Evolutionary conservation across 2,113 vertebrate genomes (phyloP).

Genomic region (Myrmecobius fasciatus): DNA sequence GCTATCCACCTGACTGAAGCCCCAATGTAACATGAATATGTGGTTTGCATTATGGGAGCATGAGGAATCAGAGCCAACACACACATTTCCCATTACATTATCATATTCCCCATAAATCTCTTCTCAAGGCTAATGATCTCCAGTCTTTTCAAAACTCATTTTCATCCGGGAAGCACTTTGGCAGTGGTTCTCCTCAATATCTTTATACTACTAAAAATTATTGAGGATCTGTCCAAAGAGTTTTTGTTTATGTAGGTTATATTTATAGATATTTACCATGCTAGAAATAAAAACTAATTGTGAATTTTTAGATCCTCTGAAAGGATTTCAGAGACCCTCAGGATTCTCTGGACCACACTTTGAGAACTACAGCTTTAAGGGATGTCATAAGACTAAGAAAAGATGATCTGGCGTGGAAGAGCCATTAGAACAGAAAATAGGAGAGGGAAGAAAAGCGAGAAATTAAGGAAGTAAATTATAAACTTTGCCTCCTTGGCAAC

Average conservation of each 20-base stretch:
- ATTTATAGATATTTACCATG: too few relatives aligned
- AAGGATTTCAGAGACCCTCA: too few relatives aligned
- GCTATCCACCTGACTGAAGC: background rate
- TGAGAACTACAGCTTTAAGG: too few relatives aligned
- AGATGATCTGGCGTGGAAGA: too few relatives aligned
- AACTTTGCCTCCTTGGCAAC: background rate
- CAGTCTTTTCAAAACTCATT: background rate
- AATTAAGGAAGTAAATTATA: background rate
- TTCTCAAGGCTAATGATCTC: background rate
- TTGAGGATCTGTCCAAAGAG: too few relatives aligned
- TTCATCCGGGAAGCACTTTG: background rate
- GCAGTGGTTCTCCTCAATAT: too few relatives aligned
- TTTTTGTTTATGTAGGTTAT: too few relatives aligned
- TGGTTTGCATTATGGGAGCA: background rate
- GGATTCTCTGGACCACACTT: too few relatives aligned
- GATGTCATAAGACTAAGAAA: background rate
- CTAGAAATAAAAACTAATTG: too few relatives aligned
- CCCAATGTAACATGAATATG: background rate
- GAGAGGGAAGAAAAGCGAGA: background rate
- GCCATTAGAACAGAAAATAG: background rate
- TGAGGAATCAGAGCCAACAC: background rate
- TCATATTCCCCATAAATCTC: background rate
- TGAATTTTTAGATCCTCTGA: too few relatives aligned
- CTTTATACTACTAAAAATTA: too few relatives aligned
- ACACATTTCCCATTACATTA: background rate